Percentiles rank a stretch among this genome's conserved stretches.
These are phyloP conservation scores for Ctenoplectra terminalis DNA, from an alignment of 1,140 invertebrate genomes.

Conservation along the genomic window DNA sequence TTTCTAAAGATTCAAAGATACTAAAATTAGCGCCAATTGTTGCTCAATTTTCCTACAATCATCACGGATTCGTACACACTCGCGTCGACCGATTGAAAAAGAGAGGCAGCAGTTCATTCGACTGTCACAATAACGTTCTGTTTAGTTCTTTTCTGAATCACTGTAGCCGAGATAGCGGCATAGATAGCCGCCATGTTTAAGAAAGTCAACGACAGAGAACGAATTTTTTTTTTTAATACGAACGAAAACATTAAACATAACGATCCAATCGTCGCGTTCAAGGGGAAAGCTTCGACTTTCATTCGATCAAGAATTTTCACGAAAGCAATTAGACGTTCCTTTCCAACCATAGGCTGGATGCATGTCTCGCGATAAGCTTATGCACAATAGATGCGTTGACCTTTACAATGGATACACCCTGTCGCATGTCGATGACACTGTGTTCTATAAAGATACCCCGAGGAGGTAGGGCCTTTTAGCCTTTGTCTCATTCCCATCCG, in stretches of 20 bases:
- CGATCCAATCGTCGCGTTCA: neutral
- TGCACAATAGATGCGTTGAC: constrained; percentile 76
- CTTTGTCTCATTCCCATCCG: constrained; percentile 68
- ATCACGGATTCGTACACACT: neutral
- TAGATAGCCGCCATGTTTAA: neutral
- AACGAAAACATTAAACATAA: neutral
- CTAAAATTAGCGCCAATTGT: no score
- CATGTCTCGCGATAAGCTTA: constrained; percentile 68
- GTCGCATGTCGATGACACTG: constrained; percentile 72
- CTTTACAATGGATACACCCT: constrained; percentile 74
- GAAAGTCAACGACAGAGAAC: neutral
- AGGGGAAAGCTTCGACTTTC: constrained; percentile 7
- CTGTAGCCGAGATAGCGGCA: neutral
- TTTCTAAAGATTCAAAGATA: no score
- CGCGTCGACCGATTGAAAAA: neutral
- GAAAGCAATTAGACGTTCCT: constrained; percentile 39
- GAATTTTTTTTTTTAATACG: neutral
- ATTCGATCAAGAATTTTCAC: neutral
- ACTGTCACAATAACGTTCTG: neutral
- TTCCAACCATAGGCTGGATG: constrained; percentile 9
- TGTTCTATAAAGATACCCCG: constrained; percentile 75
- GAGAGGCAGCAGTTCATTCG: constrained; percentile 16
- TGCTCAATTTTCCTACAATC: neutral
- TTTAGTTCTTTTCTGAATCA: constrained; percentile 5
- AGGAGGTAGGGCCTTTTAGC: constrained; percentile 62